Evolutionary conservation across 2,888 invertebrate species (phyloP), one percentile per base, ranked within the genome.

Genomic region (Pardosa pseudoannulata): DNA sequence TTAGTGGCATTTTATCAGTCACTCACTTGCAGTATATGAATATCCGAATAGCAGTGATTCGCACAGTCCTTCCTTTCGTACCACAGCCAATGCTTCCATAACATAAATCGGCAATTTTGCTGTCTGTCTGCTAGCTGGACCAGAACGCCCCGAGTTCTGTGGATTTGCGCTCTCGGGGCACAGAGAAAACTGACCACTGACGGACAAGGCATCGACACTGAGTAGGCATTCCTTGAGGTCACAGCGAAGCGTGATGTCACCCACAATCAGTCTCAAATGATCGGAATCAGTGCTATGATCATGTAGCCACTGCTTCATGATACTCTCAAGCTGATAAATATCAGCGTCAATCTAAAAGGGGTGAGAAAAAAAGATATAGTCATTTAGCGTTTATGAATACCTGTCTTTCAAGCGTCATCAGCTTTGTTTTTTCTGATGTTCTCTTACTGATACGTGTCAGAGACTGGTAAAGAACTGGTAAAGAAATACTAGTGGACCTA

Each of bases 281-380:
- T 83, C 88, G 1, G 82, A 79, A n/a, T 88, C 88, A 1, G 75
- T 75, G 27, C 71, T 79, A n/a, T 29, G 64, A 41, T 88, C 88
- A 28, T 83, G 82, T 6, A 88, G 28, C 82, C 88, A 88, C 13
- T 64, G 19, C 62, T 87, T 87, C n/a, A 87, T 39, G 1, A 87
- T 32, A 19, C 11, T 72, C 36, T 87, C 87, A n/a, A 87, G 3
- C 3, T 79, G 76, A 56, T 72, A 80, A 9, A 56, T 13, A 50
- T 80, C 68, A 0, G 56, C 56, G 39, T 85, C 73, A 3, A 73
- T 68, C 83, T 78, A 32, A 1, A 27, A 29, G n/a, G n/a, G n/a
- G n/a, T n/a, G n/a, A n/a, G 68, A 7, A 9, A 23, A 50, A 50
- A 46, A 13, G 0, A 50, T 31, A 28, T 28, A 5, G 11, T 72